A percentile compares a stretch with the other conserved stretches of the same genome.
Conservation (phyloP, 2,113 vertebrate species). For the Malurus melanocephalus region DNA sequence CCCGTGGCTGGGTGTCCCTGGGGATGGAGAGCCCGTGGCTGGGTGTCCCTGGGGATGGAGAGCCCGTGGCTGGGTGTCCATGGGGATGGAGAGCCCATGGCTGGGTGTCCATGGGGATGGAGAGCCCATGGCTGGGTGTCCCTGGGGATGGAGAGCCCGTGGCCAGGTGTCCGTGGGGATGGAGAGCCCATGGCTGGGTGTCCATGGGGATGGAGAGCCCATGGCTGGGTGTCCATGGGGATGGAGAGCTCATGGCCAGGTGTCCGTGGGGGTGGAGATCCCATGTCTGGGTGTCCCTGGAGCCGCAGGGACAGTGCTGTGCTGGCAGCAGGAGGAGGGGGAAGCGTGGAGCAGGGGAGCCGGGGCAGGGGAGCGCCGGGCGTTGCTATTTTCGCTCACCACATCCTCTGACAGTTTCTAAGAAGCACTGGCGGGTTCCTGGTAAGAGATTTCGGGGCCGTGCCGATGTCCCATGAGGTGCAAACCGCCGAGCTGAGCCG, state of each 20-base stretch:
- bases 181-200: too few species aligned
- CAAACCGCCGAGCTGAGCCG: neutral
- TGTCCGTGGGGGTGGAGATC: too few species aligned
- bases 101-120: too few species aligned
- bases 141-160: too few species aligned
- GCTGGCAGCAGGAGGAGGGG: neutral
- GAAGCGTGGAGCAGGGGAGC: neutral
- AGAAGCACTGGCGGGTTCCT: slow-evolving; percentile 71
- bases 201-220: too few species aligned
- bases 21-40: too few species aligned
- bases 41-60: too few species aligned
- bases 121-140: too few species aligned
- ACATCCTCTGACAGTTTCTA: slow-evolving; percentile 81
- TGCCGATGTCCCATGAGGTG: neutral
- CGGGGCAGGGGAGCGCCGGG: slow-evolving; percentile 9
- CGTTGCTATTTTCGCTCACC: slow-evolving; percentile 69
- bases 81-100: too few species aligned
- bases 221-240: neutral
- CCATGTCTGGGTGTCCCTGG: neutral
- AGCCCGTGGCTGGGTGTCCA: too few species aligned
- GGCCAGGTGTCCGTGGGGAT: too few species aligned
- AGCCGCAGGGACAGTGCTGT: neutral
- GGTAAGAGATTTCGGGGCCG: slow-evolving; percentile 51
- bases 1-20: too few species aligned
- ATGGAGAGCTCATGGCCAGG: neutral